phyloP scores from a whole-genome alignment of 2,888 invertebrate genomes.

The Hirtodrosophila duncani region DNA sequence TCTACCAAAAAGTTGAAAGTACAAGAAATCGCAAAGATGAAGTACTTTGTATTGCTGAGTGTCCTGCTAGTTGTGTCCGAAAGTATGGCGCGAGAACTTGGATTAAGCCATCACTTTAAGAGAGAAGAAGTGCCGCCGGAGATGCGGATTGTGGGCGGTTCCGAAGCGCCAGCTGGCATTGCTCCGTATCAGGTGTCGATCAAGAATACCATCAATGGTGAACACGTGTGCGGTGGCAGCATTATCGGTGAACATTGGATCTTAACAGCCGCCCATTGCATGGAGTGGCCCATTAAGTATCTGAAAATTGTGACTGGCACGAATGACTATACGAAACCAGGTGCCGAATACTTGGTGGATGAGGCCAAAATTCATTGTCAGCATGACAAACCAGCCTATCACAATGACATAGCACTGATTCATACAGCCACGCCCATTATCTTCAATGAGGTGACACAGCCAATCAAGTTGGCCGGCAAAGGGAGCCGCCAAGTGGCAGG shows the following conservation, averaged over 20 bases:
- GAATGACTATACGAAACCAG: constrained; percentile 55
- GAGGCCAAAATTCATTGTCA: constrained; percentile 59
- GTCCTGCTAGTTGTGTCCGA: constrained; percentile 27
- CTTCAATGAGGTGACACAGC: constrained; percentile 79
- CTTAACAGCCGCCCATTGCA: constrained; percentile 75
- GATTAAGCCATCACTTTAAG: constrained; percentile 32
- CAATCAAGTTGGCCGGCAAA: constrained; percentile 80
- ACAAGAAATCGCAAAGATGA: constrained; percentile 35
- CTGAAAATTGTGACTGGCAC: constrained; percentile 72
- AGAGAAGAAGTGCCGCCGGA: constrained; percentile 28
- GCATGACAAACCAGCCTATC: constrained; percentile 69
- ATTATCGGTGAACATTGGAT: constrained; percentile 67
- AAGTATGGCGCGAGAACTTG: constrained; percentile 19
- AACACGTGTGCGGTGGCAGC: constrained; percentile 75
- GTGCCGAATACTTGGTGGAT: constrained; percentile 58
- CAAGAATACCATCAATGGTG: constrained; percentile 64
- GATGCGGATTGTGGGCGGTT: constrained; percentile 64
- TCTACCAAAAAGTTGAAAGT: background rate
- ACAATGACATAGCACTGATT: constrained; percentile 85
- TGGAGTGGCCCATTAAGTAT: constrained; percentile 60
- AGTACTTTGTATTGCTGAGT: constrained; percentile 16
- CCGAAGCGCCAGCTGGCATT: constrained; percentile 39
- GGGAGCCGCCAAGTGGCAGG: constrained; percentile 79
- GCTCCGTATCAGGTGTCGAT: constrained; percentile 77
- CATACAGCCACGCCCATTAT: constrained; percentile 80